phyloP scores from a whole-genome alignment of 2,888 invertebrate species.

The Stenodema calcarata region DNA sequence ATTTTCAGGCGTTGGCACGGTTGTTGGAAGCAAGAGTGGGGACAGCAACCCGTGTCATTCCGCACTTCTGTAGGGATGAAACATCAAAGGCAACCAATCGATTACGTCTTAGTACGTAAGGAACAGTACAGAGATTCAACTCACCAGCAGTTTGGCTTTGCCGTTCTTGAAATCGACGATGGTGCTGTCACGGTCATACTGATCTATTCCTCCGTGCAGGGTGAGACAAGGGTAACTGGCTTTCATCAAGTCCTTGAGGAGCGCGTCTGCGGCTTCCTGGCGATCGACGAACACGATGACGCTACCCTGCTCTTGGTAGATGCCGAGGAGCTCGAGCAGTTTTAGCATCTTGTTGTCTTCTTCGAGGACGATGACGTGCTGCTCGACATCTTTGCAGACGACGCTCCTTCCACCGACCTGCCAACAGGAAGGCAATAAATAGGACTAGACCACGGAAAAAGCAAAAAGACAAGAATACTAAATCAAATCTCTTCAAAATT shows the following conservation, averaged over 20 bases:
- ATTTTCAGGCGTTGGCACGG: too few relatives aligned
- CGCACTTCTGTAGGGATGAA: too few relatives aligned
- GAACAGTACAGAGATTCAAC: conserved; percentile 52
- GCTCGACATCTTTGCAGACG: conserved; percentile 97
- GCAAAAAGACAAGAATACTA: too few relatives aligned
- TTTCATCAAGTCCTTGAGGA: conserved; percentile 93
- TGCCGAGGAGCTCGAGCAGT: conserved; percentile 92
- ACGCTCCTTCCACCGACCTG: conserved; percentile 91
- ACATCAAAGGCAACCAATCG: too few relatives aligned
- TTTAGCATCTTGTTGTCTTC: conserved; percentile 98
- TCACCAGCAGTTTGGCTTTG: conserved; percentile 83
- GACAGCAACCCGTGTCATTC: too few relatives aligned
- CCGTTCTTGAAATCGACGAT: conserved; percentile 97
- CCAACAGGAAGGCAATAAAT: background rate
- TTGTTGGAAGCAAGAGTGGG: too few relatives aligned
- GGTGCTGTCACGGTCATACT: conserved; percentile 97
- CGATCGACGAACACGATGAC: conserved; percentile 98
- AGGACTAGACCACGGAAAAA: too few relatives aligned
- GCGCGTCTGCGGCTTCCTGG: conserved; percentile 94
- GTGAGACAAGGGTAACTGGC: conserved; percentile 97
- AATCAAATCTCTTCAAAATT: too few relatives aligned
- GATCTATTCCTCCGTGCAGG: conserved; percentile 98
- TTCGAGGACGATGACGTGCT: conserved; percentile 89
- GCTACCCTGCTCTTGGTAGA: conserved; percentile 90
- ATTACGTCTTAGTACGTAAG: too few relatives aligned